Evolutionary conservation across 2,888 invertebrate species (phyloP).

Genomic region (Xestobium rufovillosum): DNA sequence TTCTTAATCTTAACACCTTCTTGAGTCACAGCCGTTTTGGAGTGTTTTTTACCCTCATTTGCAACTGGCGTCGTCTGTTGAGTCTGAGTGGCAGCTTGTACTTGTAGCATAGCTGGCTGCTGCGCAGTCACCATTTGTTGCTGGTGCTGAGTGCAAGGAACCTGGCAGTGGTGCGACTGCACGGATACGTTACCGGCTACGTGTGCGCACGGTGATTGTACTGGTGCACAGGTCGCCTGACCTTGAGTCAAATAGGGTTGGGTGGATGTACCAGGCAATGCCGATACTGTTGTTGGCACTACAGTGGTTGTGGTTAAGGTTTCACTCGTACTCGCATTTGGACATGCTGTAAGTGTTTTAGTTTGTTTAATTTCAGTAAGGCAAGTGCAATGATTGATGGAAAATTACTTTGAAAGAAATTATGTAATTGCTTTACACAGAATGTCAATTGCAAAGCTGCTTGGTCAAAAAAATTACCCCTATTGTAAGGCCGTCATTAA

Average conservation of each 20-base stretch:
- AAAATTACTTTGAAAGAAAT: too few relatives aligned
- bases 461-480: too few relatives aligned
- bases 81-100: slow-evolving; percentile 58
- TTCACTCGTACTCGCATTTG: slow-evolving; percentile 32
- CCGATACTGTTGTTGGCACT: slow-evolving; percentile 32
- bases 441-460: too few relatives aligned
- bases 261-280: slow-evolving; percentile 27
- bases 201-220: slow-evolving; percentile 32
- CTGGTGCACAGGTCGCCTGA: slow-evolving; percentile 19
- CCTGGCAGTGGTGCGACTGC: slow-evolving; percentile 32
- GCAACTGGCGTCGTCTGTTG: slow-evolving; percentile 42
- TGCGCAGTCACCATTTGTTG: slow-evolving; percentile 28
- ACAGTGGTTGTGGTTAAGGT: slow-evolving; percentile 33
- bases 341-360: slow-evolving; percentile 32
- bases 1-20: slow-evolving; percentile 19
- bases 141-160: slow-evolving; percentile 35
- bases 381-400: too few relatives aligned
- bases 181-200: slow-evolving; percentile 22
- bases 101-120: slow-evolving; percentile 42
- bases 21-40: slow-evolving; percentile 29
- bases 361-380: slow-evolving; percentile 11
- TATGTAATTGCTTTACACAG: too few relatives aligned
- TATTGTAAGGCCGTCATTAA: too few relatives aligned
- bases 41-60: slow-evolving; percentile 30
- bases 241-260: slow-evolving; percentile 8